These are phyloP conservation scores for Helicoverpa zea DNA, from an alignment of 1,140 invertebrate species.

Conservation along the genomic window DNA sequence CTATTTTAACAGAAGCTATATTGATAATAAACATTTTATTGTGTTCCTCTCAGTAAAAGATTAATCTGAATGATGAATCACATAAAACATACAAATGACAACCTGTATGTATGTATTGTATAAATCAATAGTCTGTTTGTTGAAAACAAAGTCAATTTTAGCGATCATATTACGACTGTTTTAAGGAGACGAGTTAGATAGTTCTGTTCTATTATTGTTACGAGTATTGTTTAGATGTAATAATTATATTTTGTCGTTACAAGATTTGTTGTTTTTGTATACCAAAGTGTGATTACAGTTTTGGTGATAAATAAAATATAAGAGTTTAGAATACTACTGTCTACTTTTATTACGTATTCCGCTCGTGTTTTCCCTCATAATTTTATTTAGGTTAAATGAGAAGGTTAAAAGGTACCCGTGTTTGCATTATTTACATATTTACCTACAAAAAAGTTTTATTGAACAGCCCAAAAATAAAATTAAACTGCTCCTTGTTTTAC, in stretches of 20 bases:
- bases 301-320: conserved; percentile 63
- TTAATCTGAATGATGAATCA: conserved; percentile 3
- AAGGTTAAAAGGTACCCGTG: conserved; percentile 18
- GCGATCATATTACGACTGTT: conserved; percentile 56
- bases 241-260: conserved; percentile 62
- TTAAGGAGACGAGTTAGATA: conserved; percentile 56
- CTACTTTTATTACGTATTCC: conserved; percentile 22
- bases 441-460: conserved; percentile 5
- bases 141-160: conserved; percentile 74
- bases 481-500: neutral
- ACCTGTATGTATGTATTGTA: conserved; percentile 11
- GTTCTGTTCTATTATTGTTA: conserved; percentile 62
- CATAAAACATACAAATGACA: conserved; percentile 14
- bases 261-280: conserved; percentile 68
- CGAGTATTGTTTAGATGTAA: conserved; percentile 62
- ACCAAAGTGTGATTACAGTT: conserved; percentile 69
- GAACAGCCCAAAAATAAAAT: conserved; percentile 20
- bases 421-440: conserved; percentile 28
- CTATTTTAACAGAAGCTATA: conserved; percentile 44
- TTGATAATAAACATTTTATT: conserved; percentile 31
- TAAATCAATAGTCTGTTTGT: conserved; percentile 47
- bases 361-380: neutral
- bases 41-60: conserved; percentile 16
- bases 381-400: neutral
- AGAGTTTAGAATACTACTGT: conserved; percentile 53